phyloP scores from a whole-genome alignment of 2,888 invertebrate species.

The Gisinianus flammeolus region DNA sequence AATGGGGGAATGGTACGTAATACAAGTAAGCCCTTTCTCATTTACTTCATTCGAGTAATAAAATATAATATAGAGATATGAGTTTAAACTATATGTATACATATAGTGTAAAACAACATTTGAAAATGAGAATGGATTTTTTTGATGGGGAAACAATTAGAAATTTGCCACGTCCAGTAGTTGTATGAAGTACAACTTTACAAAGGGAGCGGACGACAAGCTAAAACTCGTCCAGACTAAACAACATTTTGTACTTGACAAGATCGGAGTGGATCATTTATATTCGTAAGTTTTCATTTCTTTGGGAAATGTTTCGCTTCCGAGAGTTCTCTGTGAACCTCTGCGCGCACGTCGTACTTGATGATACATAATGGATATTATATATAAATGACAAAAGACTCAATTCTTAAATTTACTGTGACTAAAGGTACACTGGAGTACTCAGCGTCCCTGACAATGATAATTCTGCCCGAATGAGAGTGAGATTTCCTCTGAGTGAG shows the following conservation, averaged over 20 bases:
- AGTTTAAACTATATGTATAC: too few species aligned
- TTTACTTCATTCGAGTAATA: too few species aligned
- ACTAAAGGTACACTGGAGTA: conserved; percentile 76
- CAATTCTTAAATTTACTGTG: too few species aligned
- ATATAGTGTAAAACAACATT: too few species aligned
- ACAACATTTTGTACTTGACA: conserved; percentile 68
- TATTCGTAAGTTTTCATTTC: too few species aligned
- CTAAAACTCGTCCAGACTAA: conserved; percentile 75
- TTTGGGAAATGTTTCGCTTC: too few species aligned
- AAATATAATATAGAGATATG: too few species aligned
- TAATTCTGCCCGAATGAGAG: conserved; percentile 73
- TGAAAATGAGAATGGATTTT: background rate
- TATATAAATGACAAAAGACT: too few species aligned
- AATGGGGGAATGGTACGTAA: conserved; percentile 74
- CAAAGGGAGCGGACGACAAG: conserved; percentile 67
- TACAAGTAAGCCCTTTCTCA: too few species aligned
- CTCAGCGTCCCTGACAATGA: conserved; percentile 67
- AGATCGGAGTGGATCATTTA: conserved; percentile 78
- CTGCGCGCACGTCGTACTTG: too few species aligned
- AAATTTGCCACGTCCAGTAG: conserved; percentile 81
- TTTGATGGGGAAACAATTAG: conserved; percentile 62
- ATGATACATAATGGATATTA: too few species aligned
- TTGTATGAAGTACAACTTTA: conserved; percentile 81
- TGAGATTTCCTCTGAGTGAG: conserved; percentile 81
- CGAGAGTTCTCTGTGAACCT: too few species aligned